Percentiles rank a stretch among this genome's conserved stretches.
phyloP scores from a whole-genome alignment of 1,140 invertebrate species.

The Caerostris darwini region DNA sequence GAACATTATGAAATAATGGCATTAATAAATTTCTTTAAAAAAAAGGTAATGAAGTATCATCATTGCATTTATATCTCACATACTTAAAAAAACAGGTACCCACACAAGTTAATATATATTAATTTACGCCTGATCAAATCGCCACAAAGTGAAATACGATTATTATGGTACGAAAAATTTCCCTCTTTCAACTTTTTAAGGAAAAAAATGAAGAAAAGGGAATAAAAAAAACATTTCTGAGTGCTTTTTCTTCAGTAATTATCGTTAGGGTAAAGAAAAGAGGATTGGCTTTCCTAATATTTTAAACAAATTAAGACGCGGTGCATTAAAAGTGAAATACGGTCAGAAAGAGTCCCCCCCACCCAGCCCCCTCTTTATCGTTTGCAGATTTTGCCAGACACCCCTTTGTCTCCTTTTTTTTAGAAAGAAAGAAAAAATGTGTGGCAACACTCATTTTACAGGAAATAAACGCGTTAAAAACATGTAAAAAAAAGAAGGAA shows the following conservation, averaged over 20 bases:
- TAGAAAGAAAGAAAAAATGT: neutral
- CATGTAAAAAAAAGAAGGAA: neutral
- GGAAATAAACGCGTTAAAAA: constrained; percentile 60
- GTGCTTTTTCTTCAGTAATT: constrained; percentile 9
- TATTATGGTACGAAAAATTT: neutral
- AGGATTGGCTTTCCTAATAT: constrained; percentile 19
- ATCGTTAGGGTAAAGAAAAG: neutral
- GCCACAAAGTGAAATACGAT: constrained; percentile 48
- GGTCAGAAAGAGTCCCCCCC: too few species aligned
- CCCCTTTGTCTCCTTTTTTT: neutral
- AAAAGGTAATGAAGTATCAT: too few species aligned
- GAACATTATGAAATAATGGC: too few species aligned
- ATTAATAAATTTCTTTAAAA: too few species aligned
- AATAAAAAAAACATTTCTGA: too few species aligned
- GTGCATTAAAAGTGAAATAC: constrained; percentile 44
- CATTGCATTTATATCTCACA: too few species aligned
- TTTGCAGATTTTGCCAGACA: neutral
- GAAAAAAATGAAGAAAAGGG: neutral
- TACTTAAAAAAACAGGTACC: too few species aligned
- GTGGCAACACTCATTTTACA: constrained; percentile 57
- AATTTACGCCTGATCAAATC: constrained; percentile 17
- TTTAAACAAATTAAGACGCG: constrained; percentile 39
- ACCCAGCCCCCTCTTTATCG: neutral
- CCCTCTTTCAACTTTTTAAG: neutral
- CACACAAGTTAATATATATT: neutral